These are phyloP conservation scores for Shargacucullia verbasci DNA, from an alignment of 2,888 invertebrate genomes.

Conservation along the genomic window DNA sequence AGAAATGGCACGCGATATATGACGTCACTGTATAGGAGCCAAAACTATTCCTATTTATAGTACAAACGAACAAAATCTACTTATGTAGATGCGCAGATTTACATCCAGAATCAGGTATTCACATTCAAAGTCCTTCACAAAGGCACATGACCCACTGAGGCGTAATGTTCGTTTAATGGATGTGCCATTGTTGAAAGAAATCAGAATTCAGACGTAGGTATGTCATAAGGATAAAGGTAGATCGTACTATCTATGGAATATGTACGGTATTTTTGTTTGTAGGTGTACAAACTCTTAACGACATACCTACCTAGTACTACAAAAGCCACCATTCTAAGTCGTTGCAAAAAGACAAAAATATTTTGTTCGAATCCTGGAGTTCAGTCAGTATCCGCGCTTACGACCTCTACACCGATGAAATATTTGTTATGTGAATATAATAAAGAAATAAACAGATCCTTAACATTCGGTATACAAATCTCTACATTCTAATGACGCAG, in stretches of 20 bases:
- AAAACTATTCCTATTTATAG: not conserved
- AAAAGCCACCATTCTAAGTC: too few relatives aligned
- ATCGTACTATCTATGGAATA: not conserved
- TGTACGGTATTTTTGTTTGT: too few relatives aligned
- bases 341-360: too few relatives aligned
- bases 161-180: constrained; percentile 19
- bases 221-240: not conserved
- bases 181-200: constrained; percentile 9
- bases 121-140: constrained; percentile 26
- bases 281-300: too few relatives aligned
- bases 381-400: too few relatives aligned
- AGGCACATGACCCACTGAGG: constrained; percentile 10
- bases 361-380: too few relatives aligned
- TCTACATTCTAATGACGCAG: not conserved
- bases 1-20: too few relatives aligned
- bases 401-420: too few relatives aligned
- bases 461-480: not conserved
- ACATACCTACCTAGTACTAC: too few relatives aligned
- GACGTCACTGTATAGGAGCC: too few relatives aligned
- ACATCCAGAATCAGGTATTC: constrained; percentile 37
- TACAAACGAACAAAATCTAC: constrained; percentile 8
- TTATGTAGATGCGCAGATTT: constrained; percentile 31
- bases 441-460: not conserved
- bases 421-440: too few relatives aligned
- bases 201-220: not conserved